These are phyloP conservation scores for Ifrita kowaldi DNA, from an alignment of 2,113 vertebrate genomes.

Conservation along the genomic window DNA sequence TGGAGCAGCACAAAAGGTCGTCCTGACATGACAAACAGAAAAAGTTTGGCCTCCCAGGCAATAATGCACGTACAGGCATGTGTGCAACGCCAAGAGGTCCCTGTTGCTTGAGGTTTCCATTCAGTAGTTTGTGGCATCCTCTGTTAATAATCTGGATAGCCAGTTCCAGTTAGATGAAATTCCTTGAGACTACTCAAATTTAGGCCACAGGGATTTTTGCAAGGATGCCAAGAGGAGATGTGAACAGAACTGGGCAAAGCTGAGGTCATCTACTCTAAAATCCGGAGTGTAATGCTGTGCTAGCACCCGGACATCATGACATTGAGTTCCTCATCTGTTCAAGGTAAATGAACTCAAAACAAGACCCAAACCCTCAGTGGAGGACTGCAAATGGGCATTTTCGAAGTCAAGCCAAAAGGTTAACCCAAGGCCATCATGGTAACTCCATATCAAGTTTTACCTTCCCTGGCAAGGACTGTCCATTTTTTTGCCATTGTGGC, in stretches of 20 bases:
- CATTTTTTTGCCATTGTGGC: background rate
- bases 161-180: background rate
- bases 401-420: background rate
- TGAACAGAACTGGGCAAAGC: background rate
- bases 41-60: background rate
- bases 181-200: background rate
- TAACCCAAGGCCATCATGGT: background rate
- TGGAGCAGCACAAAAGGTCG: background rate
- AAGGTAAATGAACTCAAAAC: background rate
- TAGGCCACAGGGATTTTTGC: background rate
- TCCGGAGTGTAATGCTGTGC: accelerated
- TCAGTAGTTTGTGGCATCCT: background rate
- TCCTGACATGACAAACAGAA: background rate
- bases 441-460: background rate
- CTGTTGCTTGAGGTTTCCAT: background rate
- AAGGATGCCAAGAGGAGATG: background rate
- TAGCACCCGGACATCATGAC: background rate
- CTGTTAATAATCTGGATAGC: background rate
- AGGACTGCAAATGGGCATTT: background rate
- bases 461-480: background rate
- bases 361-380: background rate
- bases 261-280: background rate
- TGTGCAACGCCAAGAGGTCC: background rate
- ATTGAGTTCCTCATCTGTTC: background rate
- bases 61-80: background rate